Evolutionary conservation across 1,140 invertebrate genomes (phyloP).

Genomic region (Patella vulgata): DNA sequence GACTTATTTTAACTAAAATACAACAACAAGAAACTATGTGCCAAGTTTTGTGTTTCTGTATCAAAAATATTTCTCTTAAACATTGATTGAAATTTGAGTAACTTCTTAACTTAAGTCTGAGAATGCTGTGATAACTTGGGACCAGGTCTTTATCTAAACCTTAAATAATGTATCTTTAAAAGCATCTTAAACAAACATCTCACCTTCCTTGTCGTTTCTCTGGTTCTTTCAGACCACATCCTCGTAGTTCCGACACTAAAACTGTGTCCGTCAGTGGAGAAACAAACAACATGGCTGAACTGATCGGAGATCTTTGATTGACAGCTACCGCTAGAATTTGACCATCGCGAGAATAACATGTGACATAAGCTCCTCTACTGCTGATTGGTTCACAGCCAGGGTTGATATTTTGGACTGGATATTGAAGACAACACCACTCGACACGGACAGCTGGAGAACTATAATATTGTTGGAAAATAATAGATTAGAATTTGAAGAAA

Average conservation of each 20-base stretch:
- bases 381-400: conserved; percentile 44
- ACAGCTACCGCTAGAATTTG: conserved; percentile 61
- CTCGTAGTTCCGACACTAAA: conserved; percentile 49
- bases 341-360: conserved; percentile 51
- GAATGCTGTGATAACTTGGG: too few relatives aligned
- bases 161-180: too few relatives aligned
- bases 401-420: conserved; percentile 48
- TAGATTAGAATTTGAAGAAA: too few relatives aligned
- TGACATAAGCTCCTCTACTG: conserved; percentile 47
- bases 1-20: too few relatives aligned
- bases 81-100: too few relatives aligned
- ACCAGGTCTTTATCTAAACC: too few relatives aligned
- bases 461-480: too few relatives aligned
- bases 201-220: conserved; percentile 50
- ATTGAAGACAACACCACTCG: conserved; percentile 49
- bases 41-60: too few relatives aligned
- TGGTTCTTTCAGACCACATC: conserved; percentile 51
- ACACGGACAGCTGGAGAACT: conserved; percentile 28
- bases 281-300: conserved; percentile 55
- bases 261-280: conserved; percentile 58
- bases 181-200: too few relatives aligned
- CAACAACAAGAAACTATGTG: too few relatives aligned
- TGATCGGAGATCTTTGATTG: conserved; percentile 56
- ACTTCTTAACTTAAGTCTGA: too few relatives aligned
- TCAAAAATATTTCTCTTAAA: too few relatives aligned